Percentiles rank a stretch among this genome's conserved stretches.
phyloP scores from a whole-genome alignment of 2,113 vertebrate genomes.

The Macroglossus sobrinus region DNA sequence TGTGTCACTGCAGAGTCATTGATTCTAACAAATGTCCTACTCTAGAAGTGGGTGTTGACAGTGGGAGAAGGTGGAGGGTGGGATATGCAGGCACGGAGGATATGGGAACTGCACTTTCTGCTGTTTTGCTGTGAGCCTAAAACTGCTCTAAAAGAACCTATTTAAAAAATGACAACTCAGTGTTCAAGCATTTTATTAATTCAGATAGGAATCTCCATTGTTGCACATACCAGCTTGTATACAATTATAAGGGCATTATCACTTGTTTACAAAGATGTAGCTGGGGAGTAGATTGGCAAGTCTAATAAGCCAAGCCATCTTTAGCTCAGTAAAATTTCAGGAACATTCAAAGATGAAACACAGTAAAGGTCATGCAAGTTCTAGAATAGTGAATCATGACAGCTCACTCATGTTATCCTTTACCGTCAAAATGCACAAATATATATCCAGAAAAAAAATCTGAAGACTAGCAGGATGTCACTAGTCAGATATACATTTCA shows the following conservation, averaged over 20 bases:
- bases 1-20: not conserved
- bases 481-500: not conserved
- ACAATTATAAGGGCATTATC: constrained; percentile 23
- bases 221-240: constrained; percentile 2
- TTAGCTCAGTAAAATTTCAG: constrained; percentile 2
- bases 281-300: not conserved
- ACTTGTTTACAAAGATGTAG: constrained; percentile 16
- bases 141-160: not conserved
- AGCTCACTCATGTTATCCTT: not conserved
- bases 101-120: not conserved
- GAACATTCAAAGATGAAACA: constrained; percentile 48
- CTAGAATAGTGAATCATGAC: constrained; percentile 21
- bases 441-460: not conserved
- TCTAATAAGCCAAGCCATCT: not conserved
- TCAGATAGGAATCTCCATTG: constrained; percentile 57
- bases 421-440: not conserved
- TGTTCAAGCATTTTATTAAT: constrained; percentile 77
- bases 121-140: not conserved
- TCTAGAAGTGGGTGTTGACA: not conserved
- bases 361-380: constrained; percentile 45
- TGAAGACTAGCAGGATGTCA: not conserved
- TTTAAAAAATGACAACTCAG: not conserved
- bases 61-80: not conserved
- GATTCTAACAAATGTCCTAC: not conserved
- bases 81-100: not conserved